Conservation (phyloP, 2,113 vertebrate genomes). For the Ictidomys tridecemlineatus region DNA sequence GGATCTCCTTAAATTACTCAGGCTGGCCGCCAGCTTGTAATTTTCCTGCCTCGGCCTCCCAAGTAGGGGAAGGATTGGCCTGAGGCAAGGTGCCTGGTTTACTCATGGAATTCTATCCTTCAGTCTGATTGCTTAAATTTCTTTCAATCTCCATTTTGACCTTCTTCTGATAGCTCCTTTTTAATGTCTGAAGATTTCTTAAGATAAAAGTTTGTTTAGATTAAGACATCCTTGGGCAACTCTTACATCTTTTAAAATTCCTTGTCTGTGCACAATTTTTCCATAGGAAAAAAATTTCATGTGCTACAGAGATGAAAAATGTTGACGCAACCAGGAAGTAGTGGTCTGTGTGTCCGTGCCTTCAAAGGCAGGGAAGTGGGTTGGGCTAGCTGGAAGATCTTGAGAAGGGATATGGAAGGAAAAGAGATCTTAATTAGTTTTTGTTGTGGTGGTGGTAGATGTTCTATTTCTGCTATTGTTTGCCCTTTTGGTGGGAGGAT, state of each 20-base stretch:
- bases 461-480: neutral
- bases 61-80: neutral
- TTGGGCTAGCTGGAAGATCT: neutral
- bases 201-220: constrained; percentile 36
- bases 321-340: neutral
- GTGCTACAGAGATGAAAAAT: neutral
- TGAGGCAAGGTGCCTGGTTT: neutral
- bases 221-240: neutral
- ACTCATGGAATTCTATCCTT: neutral
- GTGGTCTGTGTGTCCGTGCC: neutral
- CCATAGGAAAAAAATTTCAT: neutral
- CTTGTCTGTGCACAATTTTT: neutral
- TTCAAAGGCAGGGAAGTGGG: neutral
- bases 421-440: neutral
- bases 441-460: neutral
- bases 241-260: neutral
- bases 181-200: neutral
- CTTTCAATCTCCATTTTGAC: neutral
- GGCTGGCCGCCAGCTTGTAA: neutral
- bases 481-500: neutral
- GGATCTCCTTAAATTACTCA: neutral
- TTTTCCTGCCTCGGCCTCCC: neutral
- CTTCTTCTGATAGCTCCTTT: neutral
- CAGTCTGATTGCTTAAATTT: neutral
- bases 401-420: neutral